phyloP scores from a whole-genome alignment of 2,113 vertebrate genomes.

The crab-eating macaque (Macaca fascicularis) region T2T-MFA8v1.1 NC_088385.1:36058001-36058500 shows the following conservation, averaged over 20 bases:
- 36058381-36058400: not conserved
- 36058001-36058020: not conserved
- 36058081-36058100: not conserved
- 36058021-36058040: not conserved
- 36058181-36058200: not conserved
- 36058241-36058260: not conserved
- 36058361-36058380: not conserved
- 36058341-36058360: not conserved
- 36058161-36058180: not conserved
- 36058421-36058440: not conserved
- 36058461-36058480: not conserved
- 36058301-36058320: not conserved
- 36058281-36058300: not conserved
- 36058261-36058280: not conserved
- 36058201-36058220: not conserved
- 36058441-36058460: not conserved
- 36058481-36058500: not conserved
- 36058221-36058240: not conserved
- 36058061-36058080: not conserved
- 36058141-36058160: not conserved
- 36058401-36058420: not conserved
- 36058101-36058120: not conserved
- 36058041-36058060: not conserved
- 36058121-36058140: not conserved
- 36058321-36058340: not conserved